Evolutionary conservation across 1,140 invertebrate genomes (phyloP).

Genomic region (Drosophila auraria): DNA sequence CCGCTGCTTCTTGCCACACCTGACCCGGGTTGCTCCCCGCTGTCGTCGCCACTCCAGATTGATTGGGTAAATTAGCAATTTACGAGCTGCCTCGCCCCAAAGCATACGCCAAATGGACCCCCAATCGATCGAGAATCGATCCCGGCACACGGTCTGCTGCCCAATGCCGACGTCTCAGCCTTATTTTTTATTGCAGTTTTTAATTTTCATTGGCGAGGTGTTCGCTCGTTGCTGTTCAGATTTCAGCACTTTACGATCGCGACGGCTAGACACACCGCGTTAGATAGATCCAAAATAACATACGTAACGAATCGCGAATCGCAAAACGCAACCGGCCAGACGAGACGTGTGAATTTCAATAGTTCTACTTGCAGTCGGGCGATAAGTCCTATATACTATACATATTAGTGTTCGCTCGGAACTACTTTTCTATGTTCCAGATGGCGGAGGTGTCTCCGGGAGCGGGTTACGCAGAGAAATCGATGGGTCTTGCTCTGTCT

Average conservation of each 20-base stretch:
- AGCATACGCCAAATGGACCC: constrained; percentile 41
- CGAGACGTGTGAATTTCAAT: constrained; percentile 60
- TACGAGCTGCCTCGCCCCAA: constrained; percentile 44
- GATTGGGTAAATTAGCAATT: constrained; percentile 45
- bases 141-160: constrained; percentile 50
- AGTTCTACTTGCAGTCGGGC: constrained; percentile 33
- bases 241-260: constrained; percentile 52
- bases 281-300: constrained; percentile 37
- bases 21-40: not conserved
- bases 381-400: constrained; percentile 35
- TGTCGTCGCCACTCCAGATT: constrained; percentile 6
- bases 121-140: constrained; percentile 42
- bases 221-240: constrained; percentile 18
- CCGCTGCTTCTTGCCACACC: constrained; percentile 25
- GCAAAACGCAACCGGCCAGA: constrained; percentile 32
- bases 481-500: constrained; percentile 27
- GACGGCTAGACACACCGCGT: constrained; percentile 69
- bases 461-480: constrained; percentile 2
- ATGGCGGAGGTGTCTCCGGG: not conserved
- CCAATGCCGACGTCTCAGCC: constrained; percentile 47
- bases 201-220: constrained; percentile 27
- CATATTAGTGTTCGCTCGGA: not conserved
- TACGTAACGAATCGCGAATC: constrained; percentile 39
- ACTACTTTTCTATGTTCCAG: not conserved
- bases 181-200: constrained; percentile 41